Evolutionary conservation across 37 sponge, comb jelly and placozoan species (phyloP).

Genomic region (Ianthella basta): DNA sequence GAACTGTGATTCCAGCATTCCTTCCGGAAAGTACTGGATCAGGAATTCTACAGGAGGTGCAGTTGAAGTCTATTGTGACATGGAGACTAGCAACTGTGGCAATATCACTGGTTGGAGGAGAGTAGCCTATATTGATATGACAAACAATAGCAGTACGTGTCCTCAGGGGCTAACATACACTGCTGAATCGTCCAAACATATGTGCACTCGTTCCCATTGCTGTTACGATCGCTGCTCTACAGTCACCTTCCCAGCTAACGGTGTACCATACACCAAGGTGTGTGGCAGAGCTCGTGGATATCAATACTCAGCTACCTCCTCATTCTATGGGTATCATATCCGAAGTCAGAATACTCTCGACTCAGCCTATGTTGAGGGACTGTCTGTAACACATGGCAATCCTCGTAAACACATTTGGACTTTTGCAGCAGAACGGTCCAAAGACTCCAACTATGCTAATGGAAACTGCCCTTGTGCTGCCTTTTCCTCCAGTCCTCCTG

Average conservation of each 20-base stretch:
- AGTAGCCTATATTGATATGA: not conserved
- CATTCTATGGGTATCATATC: not conserved
- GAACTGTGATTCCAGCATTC: not conserved
- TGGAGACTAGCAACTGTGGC: not conserved
- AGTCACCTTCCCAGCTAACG: not conserved
- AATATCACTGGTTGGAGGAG: not conserved
- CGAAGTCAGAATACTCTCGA: not conserved
- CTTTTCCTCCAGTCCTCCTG: not conserved
- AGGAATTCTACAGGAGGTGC: not conserved
- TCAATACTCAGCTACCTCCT: not conserved
- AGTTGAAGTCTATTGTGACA: not conserved
- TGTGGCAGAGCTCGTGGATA: not conserved
- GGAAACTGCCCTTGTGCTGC: not conserved
- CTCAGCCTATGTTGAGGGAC: not conserved
- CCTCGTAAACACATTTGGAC: slow-evolving; percentile 6
- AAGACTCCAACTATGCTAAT: not conserved
- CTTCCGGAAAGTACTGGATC: slow-evolving; percentile 4
- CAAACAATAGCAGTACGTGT: not conserved
- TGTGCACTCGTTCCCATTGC: not conserved
- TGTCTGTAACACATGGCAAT: not conserved
- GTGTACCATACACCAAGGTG: not conserved
- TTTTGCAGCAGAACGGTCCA: not conserved
- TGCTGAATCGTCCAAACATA: not conserved
- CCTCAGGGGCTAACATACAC: not conserved
- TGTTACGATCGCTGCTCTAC: not conserved